A percentile compares a stretch with the other conserved stretches of the same genome.
These are phyloP conservation scores for Lysandra bellargus DNA, from an alignment of 2,888 invertebrate genomes.

Conservation along the genomic window DNA sequence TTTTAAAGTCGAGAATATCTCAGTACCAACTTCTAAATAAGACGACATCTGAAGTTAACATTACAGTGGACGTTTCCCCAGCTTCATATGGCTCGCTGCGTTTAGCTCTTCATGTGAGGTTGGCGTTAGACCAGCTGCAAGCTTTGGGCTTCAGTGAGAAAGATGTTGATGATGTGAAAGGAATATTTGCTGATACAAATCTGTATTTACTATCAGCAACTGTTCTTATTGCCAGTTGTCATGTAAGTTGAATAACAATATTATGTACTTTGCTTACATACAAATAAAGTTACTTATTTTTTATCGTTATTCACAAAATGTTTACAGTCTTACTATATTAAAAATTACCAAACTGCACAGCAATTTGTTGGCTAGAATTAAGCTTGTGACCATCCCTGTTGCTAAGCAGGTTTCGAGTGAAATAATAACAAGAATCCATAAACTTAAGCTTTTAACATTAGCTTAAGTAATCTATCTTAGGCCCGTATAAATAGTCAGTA, in stretches of 20 bases:
- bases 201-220: conserved; percentile 94
- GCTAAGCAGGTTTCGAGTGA: too few relatives aligned
- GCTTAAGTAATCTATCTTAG: too few relatives aligned
- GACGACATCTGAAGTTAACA: conserved; percentile 81
- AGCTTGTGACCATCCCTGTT: too few relatives aligned
- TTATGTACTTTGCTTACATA: background rate
- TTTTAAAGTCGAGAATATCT: conserved; percentile 88
- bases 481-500: too few relatives aligned
- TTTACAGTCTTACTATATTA: too few relatives aligned
- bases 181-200: conserved; percentile 97
- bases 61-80: conserved; percentile 87
- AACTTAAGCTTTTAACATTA: too few relatives aligned
- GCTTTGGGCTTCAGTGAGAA: conserved; percentile 93
- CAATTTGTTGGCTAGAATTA: too few relatives aligned
- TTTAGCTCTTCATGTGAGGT: conserved; percentile 87
- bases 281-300: background rate
- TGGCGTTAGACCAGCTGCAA: conserved; percentile 85
- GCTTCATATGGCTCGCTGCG: conserved; percentile 89
- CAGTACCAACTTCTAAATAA: conserved; percentile 85
- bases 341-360: too few relatives aligned
- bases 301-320: too few relatives aligned
- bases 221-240: conserved; percentile 93
- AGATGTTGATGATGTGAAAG: conserved; percentile 97
- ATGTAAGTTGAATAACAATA: conserved; percentile 83
- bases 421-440: too few relatives aligned